Evolutionary conservation across 1,140 invertebrate genomes (phyloP).

Genomic region (Diorhabda sublineata): DNA sequence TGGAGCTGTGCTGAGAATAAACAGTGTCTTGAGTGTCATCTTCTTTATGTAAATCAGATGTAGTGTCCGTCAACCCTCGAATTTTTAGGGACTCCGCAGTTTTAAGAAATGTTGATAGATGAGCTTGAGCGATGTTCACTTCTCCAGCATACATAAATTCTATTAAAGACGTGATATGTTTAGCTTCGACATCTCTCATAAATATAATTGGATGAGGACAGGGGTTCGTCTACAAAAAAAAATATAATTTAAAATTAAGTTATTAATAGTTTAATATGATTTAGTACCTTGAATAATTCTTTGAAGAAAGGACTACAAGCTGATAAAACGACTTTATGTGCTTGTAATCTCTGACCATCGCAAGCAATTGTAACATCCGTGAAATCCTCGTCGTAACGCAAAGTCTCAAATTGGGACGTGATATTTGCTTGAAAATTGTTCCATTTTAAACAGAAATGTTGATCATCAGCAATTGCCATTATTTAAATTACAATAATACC

Average conservation of each 20-base stretch:
- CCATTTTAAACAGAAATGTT: conserved; percentile 90
- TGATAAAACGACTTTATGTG: conserved; percentile 75
- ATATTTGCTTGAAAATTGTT: conserved; percentile 90
- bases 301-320: conserved; percentile 78
- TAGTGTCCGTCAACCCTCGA: conserved; percentile 62
- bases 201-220: conserved; percentile 83
- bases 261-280: background rate
- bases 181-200: conserved; percentile 69
- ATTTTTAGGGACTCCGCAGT: conserved; percentile 70
- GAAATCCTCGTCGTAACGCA: conserved; percentile 75
- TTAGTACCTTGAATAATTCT: conserved; percentile 71
- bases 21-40: conserved; percentile 36
- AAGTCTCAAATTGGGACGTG: conserved; percentile 72
- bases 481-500: background rate
- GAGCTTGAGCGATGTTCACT: conserved; percentile 70
- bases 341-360: conserved; percentile 70
- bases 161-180: conserved; percentile 62
- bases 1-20: conserved; percentile 21
- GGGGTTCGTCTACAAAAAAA: conserved; percentile 69
- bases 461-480: conserved; percentile 57
- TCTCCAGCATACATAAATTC: conserved; percentile 74
- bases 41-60: conserved; percentile 37
- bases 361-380: conserved; percentile 80
- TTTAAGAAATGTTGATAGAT: conserved; percentile 63
- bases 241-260: background rate